Evolutionary conservation across 2,888 invertebrate genomes (phyloP), one percentile per base, ranked within the genome.

Genomic region (Drosophila gaucha): DNA sequence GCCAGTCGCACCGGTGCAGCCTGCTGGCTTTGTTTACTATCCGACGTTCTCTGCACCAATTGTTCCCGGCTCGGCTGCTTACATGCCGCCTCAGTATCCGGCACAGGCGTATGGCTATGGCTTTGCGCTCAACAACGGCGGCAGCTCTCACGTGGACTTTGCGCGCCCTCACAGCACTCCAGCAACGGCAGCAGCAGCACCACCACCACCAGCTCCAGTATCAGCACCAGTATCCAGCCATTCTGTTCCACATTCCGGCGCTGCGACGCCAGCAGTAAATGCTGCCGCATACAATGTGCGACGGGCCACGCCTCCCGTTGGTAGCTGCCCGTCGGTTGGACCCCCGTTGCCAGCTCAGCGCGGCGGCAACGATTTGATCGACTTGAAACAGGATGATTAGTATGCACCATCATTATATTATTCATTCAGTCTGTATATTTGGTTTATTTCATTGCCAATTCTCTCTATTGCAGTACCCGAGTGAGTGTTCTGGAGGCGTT

Each of bases 401-500:
- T 92, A 88, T 80, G 91, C 86, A 47, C 43, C 2, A 47, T 46
- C 2, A 24, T 6, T 12, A 3, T 20, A 12, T 14, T 20, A 22
- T 3, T 8, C n/a, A 12, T 18, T 8, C 8, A 0, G 18, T 8
- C 28, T 28, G 10, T 10, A n/a, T 33, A 31, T 38, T 9, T 12
- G 8, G 1, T 24, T 12, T 24, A 14, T 35, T 47, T 65, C 50
- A 43, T 20, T 12, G 28, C 6, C 28, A 16, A 49, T 22, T 46
- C n/a, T 50, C 26, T 54, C 10, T 36, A 58, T 79, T 90, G 3
- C 58, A 92, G 92, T 51, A 89, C 91, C 2, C 90, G 92, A 41
- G 92, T 92, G n/a, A 92, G 92, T 56, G 92, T 97, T 86, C 92
- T 97, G 86, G 96, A 97, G 91, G 96, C 96, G 68, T 97, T 97